phyloP scores from a whole-genome alignment of 2,113 vertebrate genomes.

The Pseudopipra pipra region DNA sequence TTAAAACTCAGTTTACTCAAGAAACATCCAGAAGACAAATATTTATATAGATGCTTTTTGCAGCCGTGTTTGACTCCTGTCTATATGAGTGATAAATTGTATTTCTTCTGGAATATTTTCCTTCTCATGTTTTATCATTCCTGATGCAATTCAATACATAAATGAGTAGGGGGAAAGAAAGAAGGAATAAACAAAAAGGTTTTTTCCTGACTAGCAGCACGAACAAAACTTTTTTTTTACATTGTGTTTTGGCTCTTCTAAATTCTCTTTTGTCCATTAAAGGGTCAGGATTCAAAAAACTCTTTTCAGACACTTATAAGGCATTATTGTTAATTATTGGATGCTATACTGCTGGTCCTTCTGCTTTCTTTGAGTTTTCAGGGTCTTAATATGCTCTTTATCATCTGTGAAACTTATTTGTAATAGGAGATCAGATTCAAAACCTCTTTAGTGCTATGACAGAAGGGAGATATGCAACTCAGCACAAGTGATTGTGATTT shows the following conservation, averaged over 20 bases:
- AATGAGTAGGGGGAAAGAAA: neutral
- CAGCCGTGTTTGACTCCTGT: neutral
- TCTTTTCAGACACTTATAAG: neutral
- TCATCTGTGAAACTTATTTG: neutral
- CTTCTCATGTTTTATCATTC: neutral
- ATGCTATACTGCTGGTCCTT: neutral
- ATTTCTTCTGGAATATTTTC: neutral
- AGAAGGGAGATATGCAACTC: neutral
- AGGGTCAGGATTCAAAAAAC: neutral
- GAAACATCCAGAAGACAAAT: neutral
- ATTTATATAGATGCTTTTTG: neutral
- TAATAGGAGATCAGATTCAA: neutral
- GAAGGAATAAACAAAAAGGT: neutral
- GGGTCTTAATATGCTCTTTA: neutral
- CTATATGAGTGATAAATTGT: neutral
- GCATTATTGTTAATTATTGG: neutral
- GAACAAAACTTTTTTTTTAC: neutral
- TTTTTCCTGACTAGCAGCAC: neutral
- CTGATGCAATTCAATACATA: neutral
- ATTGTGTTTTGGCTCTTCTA: neutral
- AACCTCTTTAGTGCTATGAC: neutral
- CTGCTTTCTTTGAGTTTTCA: neutral
- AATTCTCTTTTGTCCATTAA: neutral
- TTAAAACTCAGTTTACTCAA: neutral
- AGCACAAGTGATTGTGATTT: neutral